These are phyloP conservation scores for Contarinia nasturtii DNA, from an alignment of 1,140 invertebrate species.

Conservation along the genomic window DNA sequence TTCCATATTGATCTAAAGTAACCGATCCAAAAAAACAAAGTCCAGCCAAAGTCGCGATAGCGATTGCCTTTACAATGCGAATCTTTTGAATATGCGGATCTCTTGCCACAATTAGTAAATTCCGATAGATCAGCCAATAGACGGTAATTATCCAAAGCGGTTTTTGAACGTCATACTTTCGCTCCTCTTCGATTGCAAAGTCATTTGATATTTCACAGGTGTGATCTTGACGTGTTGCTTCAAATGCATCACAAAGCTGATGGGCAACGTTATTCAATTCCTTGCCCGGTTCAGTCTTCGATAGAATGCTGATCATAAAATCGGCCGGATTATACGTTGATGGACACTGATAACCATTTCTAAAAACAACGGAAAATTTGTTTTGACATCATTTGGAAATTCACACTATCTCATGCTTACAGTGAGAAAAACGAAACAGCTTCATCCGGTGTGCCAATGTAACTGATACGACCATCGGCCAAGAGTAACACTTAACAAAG, in stretches of 20 bases:
- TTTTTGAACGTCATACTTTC: conserved; percentile 24
- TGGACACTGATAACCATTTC: conserved; percentile 57
- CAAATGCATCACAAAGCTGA: conserved; percentile 55
- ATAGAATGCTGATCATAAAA: conserved; percentile 71
- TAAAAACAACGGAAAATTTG: conserved; percentile 15
- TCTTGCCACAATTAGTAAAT: conserved; percentile 42
- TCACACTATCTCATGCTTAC: no score
- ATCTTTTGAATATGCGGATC: conserved; percentile 52
- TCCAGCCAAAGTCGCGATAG: conserved; percentile 53
- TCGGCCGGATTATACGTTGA: conserved; percentile 82
- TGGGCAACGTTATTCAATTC: conserved; percentile 39
- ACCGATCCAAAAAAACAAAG: conserved; percentile 56
- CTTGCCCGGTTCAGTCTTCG: conserved; percentile 55
- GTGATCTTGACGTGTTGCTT: conserved; percentile 35
- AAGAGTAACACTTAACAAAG: conserved; percentile 71
- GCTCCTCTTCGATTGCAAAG: conserved; percentile 41
- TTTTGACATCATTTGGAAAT: neutral
- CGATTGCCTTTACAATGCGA: conserved; percentile 46
- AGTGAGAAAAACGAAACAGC: conserved; percentile 64
- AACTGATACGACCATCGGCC: conserved; percentile 78
- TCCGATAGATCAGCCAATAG: conserved; percentile 46
- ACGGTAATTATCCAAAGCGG: conserved; percentile 42
- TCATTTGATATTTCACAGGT: conserved; percentile 53
- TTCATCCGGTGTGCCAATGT: conserved; percentile 51
- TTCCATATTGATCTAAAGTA: conserved; percentile 44